These are phyloP conservation scores for Raja brachyura DNA, from an alignment of 2,113 vertebrate genomes.

Conservation along the genomic window DNA sequence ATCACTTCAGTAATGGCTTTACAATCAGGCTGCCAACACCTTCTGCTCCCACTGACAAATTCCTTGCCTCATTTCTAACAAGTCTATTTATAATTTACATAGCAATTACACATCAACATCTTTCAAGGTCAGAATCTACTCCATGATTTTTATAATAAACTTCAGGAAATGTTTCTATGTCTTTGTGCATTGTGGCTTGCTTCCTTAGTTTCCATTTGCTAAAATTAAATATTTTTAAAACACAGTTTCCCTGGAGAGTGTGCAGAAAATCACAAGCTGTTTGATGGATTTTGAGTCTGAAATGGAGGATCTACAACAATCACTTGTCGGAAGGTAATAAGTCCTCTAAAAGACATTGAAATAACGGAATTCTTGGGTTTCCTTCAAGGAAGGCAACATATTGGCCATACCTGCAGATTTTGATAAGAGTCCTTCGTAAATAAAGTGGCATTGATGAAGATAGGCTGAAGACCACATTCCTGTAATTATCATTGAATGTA, in stretches of 20 bases:
- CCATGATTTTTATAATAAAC: neutral
- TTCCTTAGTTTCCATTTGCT: neutral
- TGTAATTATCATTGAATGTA: neutral
- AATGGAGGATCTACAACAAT: constrained; percentile 28
- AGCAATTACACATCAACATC: neutral
- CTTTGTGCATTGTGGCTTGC: neutral
- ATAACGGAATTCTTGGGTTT: too few relatives aligned
- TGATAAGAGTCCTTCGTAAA: neutral
- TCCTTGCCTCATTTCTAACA: neutral
- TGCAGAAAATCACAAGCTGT: neutral
- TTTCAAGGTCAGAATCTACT: neutral
- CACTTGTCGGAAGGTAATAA: neutral
- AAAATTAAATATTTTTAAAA: neutral
- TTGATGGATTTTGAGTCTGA: constrained; percentile 8
- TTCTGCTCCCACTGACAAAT: neutral
- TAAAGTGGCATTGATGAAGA: neutral
- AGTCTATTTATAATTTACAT: neutral
- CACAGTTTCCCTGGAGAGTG: neutral
- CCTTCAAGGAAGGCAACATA: neutral
- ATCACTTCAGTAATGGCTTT: neutral
- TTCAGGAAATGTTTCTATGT: neutral
- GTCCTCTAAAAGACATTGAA: neutral
- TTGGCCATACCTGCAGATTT: neutral
- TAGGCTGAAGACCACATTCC: neutral
- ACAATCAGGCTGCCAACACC: neutral